Conservation (phyloP, 2,888 invertebrate genomes). For the Exocentrus adspersus region DNA sequence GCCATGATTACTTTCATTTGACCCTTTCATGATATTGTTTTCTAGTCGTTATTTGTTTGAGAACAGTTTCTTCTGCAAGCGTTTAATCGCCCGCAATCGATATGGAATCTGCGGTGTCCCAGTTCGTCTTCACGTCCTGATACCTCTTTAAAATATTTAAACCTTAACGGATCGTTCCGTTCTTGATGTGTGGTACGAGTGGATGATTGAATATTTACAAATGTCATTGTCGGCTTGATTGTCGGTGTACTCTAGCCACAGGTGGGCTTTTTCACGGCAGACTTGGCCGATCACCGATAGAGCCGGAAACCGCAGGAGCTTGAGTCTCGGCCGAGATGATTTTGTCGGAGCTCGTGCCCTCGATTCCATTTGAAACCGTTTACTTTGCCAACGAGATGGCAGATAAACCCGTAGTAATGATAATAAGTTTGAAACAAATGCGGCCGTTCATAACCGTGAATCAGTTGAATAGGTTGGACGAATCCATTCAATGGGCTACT, state of each 20-base stretch:
- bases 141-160: background rate
- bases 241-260: constrained; percentile 39
- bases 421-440: constrained; percentile 10
- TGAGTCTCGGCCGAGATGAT: constrained; percentile 29
- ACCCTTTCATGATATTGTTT: too few species aligned
- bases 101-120: too few species aligned
- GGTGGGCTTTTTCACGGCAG: constrained; percentile 40
- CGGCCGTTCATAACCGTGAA: constrained; percentile 5
- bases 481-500: constrained; percentile 4
- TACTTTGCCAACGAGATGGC: constrained; percentile 29
- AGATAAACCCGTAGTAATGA: constrained; percentile 19
- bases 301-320: constrained; percentile 36
- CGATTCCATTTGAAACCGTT: constrained; percentile 36
- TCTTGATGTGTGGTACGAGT: constrained; percentile 43
- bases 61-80: too few species aligned
- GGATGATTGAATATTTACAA: constrained; percentile 50
- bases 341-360: constrained; percentile 36
- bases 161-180: constrained; percentile 1
- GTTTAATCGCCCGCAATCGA: too few species aligned
- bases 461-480: background rate
- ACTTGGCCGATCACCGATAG: constrained; percentile 34
- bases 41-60: too few species aligned
- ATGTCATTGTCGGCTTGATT: constrained; percentile 52
- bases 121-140: background rate
- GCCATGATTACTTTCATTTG: too few species aligned